Evolutionary conservation across 2,797 vertebrate genomes (phyloP), one percentile per base, ranked within the genome.

Genomic region (Pipistrellus pipistrellus): DNA sequence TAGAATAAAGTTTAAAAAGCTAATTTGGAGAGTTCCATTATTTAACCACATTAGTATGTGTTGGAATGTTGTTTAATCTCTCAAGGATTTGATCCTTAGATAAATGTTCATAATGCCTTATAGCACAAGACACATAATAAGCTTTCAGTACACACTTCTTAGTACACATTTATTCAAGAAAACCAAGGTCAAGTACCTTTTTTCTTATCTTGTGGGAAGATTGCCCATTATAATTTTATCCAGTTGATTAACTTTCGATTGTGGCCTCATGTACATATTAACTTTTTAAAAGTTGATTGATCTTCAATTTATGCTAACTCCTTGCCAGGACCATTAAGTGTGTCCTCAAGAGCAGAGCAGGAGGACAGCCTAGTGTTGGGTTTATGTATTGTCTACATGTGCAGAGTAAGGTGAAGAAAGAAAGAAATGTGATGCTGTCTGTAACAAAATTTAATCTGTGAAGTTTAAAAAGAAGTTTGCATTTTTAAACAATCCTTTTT

Each of bases 31-130:
- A 72, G 14, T 8, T 71, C 10, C 1, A 2, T 93, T 48, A 90
- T 83, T 90, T 90, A 80, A 82, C 27, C 9, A 30, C 27, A 76
- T 88, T 68, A 94, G 44, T 55, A 8, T 66, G 8, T 90, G 15
- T 85, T 73, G 90, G n/a, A 84, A 81, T 23, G 55, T 68, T 95
- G 38, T 89, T 95, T 93, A 83, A 23, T 88, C 48, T 83, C 32
- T 87, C 5, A 73, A 80, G n/a, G 4, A 68, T 91, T 93, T 89
- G 64, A 48, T 30, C 32, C 38, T 83, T 91, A 57, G 23, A 35
- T 92, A 88, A 82, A 85, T 94, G 82, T 96, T 78, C 44, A 20
- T 73, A 91, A 41, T 85, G 15, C 30, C 44, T 46, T 81, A 53
- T 35, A 71, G 55, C 93, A 55, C 4, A 13, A 85, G 20, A 3